A percentile compares a stretch with the other conserved stretches of the same genome.
Evolutionary conservation across 2,113 vertebrate genomes (phyloP).

Genomic region (Oreotrochilus melanogaster): DNA sequence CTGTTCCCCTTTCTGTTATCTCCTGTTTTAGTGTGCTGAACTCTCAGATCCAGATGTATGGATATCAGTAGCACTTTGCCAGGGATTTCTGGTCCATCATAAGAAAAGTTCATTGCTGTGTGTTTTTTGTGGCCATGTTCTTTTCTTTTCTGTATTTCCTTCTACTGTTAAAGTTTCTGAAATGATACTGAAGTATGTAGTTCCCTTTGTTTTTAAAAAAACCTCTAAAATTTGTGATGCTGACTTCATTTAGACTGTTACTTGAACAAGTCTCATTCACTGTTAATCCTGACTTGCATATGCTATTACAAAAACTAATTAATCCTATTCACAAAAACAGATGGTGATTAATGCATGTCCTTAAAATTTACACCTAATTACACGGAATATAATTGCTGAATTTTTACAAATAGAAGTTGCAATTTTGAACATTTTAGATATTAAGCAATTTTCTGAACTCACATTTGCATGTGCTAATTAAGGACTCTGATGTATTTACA

Average conservation of each 20-base stretch:
- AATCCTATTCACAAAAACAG: conserved; percentile 54
- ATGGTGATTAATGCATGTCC: conserved; percentile 53
- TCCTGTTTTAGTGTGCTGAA: neutral
- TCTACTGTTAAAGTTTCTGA: neutral
- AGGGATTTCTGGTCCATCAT: too few relatives aligned
- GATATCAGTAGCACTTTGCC: too few relatives aligned
- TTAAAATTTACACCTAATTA: conserved; percentile 62
- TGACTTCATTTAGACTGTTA: neutral
- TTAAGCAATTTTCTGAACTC: conserved; percentile 38
- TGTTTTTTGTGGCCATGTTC: neutral
- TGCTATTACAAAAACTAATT: conserved; percentile 49
- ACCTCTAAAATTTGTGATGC: neutral
- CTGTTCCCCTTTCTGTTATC: neutral
- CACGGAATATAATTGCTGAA: conserved; percentile 47
- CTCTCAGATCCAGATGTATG: neutral
- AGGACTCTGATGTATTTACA: conserved; percentile 17
- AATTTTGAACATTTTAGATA: conserved; percentile 27
- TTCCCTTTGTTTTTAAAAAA: neutral
- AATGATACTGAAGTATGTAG: neutral
- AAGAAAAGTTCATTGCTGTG: accelerated
- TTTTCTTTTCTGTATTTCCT: neutral
- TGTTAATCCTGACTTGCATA: conserved; percentile 33
- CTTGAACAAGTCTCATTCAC: neutral
- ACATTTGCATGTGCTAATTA: conserved; percentile 45
- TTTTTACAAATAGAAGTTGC: conserved; percentile 36